Percentiles rank a stretch among this genome's conserved stretches.
Evolutionary conservation across 1,140 invertebrate genomes (phyloP).

Genomic region (Drosophila teissieri): DNA sequence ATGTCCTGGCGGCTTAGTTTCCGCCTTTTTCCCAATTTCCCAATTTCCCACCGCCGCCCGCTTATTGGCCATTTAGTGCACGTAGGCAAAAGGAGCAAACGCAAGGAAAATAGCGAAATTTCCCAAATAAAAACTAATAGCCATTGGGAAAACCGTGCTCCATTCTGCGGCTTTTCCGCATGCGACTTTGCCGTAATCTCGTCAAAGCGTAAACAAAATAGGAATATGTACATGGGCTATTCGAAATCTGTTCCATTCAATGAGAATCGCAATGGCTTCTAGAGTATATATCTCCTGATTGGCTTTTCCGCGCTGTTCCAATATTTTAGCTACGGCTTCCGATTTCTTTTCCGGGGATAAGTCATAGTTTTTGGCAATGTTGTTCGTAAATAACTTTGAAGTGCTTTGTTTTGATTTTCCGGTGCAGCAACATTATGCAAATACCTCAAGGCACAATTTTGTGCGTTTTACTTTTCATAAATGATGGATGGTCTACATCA

Average conservation of each 20-base stretch:
- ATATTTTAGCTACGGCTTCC: constrained; percentile 7
- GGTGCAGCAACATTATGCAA: constrained; percentile 26
- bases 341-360: constrained; percentile 13
- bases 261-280: constrained; percentile 34
- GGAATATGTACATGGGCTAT: constrained; percentile 44
- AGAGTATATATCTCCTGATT: constrained; percentile 43
- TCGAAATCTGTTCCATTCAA: constrained; percentile 27
- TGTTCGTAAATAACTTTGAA: constrained; percentile 47
- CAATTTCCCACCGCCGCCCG: constrained; percentile 27
- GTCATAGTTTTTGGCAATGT: constrained; percentile 20
- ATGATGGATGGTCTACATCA: not conserved
- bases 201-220: constrained; percentile 82
- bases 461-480: not conserved
- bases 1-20: constrained; percentile 71
- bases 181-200: constrained; percentile 72
- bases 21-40: constrained; percentile 24
- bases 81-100: constrained; percentile 62
- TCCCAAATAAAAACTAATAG: constrained; percentile 78
- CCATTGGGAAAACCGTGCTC: constrained; percentile 36
- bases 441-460: constrained; percentile 14
- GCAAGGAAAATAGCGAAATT: constrained; percentile 69
- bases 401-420: constrained; percentile 42
- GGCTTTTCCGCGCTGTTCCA: constrained; percentile 22
- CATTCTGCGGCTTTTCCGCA: constrained; percentile 39
- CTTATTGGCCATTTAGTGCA: constrained; percentile 82